Base-by-base conservation (phyloP, 2,797 vertebrate species). In the Microctenopoma steveboyesi region DNA sequence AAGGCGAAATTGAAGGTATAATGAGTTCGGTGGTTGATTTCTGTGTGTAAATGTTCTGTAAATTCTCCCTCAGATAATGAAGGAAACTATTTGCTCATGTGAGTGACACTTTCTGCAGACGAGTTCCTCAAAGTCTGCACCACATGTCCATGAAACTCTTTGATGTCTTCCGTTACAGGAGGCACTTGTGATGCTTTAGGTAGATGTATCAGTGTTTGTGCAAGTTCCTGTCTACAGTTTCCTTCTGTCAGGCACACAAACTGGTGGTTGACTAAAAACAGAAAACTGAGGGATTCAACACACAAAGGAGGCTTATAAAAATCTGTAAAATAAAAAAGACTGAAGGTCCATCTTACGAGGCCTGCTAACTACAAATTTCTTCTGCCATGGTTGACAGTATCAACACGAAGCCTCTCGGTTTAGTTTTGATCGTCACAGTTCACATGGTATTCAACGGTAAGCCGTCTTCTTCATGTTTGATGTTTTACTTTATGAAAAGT, bases 171-270 rank as follows among this genome's bases (percentile, higher is more conserved):
- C 48, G 76, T 68, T 71, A 27, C 76, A 75, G 82, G 85, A 86
- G 82, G 88, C 7, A 79, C 73, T 43, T 81, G 3, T 72, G 59
- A 67, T 28, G 22, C 43, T 40, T 52, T 73, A 59, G 63, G 71
- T 45, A 71, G 71, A 71, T 70, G 80, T 69, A 76, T 69, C 13
- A 16, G 40, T 71, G 68, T 62, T 74, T 5, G n/a, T 58, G 71
- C 60, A 53, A 87, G 87, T 89, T 89, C 89, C 89, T 90, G 87
- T 56, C 70, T 67, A 14, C 74, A 51, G 76, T 85, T 86, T 88
- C 85, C 79, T 87, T 54, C 62, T 28, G 52, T 59, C 52, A 71
- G 64, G 5, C 48, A 56, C 30, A 57, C 64, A 74, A 22, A 35
- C 55, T 47, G 33, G 66, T 62, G 4, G 68, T 57, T 58, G 4